phyloP scores from a whole-genome alignment of 2,113 vertebrate species.

The Erinaceus europaeus region DNA sequence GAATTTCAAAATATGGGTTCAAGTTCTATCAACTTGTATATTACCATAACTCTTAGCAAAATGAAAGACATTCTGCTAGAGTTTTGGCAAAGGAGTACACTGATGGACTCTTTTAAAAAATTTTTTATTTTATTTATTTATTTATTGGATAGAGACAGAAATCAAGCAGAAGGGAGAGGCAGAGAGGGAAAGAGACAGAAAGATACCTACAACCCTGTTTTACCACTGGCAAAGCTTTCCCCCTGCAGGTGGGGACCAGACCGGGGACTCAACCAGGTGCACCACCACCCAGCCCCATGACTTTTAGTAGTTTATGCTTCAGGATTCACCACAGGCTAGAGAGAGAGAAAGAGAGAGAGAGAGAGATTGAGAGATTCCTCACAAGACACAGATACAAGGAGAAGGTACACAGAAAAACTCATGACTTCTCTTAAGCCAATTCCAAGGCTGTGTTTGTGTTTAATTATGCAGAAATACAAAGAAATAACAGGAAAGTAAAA shows the following conservation, averaged over 20 bases:
- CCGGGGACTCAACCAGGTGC: no score
- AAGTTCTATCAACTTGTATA: not conserved
- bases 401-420: not conserved
- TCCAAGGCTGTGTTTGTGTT: not conserved
- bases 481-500: not conserved
- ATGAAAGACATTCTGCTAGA: no score
- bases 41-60: not conserved
- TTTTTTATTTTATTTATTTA: no score
- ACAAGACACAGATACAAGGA: not conserved
- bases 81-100: no score
- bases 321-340: not conserved
- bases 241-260: no score
- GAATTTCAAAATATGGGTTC: not conserved
- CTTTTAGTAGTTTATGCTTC: not conserved
- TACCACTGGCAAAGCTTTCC: no score
- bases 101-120: no score
- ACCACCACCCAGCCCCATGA: no score
- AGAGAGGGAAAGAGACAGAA: no score
- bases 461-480: constrained; percentile 4
- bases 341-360: not conserved
- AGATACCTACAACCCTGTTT: no score
- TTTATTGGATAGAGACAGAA: no score
- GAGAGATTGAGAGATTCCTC: not conserved
- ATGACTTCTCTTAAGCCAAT: not conserved
- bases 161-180: no score